Percentiles rank a stretch among this genome's conserved stretches.
These are phyloP conservation scores for Siniperca knerii DNA, from an alignment of 2,113 vertebrate genomes.

Conservation along the genomic window DNA sequence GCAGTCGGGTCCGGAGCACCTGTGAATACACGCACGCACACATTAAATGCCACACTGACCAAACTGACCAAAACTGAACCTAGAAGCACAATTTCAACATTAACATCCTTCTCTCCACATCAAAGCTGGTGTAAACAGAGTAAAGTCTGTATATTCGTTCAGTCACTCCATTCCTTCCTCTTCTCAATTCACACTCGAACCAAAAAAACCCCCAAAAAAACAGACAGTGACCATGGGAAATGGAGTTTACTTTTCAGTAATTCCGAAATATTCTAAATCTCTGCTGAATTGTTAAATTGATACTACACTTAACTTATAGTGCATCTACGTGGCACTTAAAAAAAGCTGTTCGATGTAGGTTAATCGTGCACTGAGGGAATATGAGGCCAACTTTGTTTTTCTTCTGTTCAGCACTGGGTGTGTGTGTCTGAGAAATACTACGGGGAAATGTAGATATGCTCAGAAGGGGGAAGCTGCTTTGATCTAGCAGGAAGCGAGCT, in stretches of 20 bases:
- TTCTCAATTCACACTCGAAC: neutral
- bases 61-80: neutral
- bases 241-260: slow-evolving; percentile 24
- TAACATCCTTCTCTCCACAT: slow-evolving; percentile 17
- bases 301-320: slow-evolving; percentile 17
- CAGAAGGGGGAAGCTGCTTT: slow-evolving; percentile 54
- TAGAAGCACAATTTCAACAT: neutral
- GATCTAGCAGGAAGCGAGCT: slow-evolving; percentile 71
- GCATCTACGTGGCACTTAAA: slow-evolving; percentile 19
- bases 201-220: slow-evolving; percentile 11
- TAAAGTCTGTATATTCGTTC: neutral
- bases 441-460: slow-evolving; percentile 63
- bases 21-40: slow-evolving; percentile 61
- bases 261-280: neutral
- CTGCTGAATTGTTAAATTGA: neutral
- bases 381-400: slow-evolving; percentile 40
- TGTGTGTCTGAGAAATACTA: slow-evolving; percentile 32
- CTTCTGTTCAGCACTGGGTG: slow-evolving; percentile 20
- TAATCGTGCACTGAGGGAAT: slow-evolving; percentile 35
- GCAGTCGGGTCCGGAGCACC: slow-evolving; percentile 98
- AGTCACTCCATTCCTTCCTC: slow-evolving; percentile 10
- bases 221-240: slow-evolving; percentile 32
- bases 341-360: slow-evolving; percentile 12
- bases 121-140: slow-evolving; percentile 36
- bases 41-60: slow-evolving; percentile 5